Evolutionary conservation across 2,113 vertebrate genomes (phyloP).

Genomic region (Pangasianodon hypophthalmus): DNA sequence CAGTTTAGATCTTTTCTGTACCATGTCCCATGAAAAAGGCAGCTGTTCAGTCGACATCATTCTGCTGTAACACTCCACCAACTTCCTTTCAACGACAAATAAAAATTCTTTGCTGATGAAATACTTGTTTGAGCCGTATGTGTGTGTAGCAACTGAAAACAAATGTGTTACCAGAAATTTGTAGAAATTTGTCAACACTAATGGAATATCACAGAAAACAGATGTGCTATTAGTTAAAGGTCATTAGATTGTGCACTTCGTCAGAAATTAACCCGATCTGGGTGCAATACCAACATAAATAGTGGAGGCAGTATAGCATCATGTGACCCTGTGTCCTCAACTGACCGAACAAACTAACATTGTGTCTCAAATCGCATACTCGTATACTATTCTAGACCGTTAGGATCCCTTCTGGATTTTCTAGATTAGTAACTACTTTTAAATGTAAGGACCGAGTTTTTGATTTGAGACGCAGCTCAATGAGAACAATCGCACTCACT

Average conservation of each 20-base stretch:
- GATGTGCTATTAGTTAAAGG: neutral
- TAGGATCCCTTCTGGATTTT: too few species aligned
- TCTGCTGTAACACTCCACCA: constrained; percentile 80
- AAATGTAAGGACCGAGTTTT: too few species aligned
- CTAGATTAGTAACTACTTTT: too few species aligned
- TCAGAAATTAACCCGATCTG: neutral
- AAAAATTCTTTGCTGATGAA: constrained; percentile 75
- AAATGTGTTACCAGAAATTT: neutral
- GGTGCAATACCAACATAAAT: neutral
- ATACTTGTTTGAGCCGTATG: constrained; percentile 45
- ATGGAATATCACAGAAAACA: neutral
- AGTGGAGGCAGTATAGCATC: neutral
- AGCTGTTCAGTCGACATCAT: constrained; percentile 81
- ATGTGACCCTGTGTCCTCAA: too few species aligned
- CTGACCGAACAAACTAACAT: too few species aligned
- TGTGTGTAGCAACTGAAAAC: neutral
- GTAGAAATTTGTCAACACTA: neutral
- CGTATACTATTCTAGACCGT: too few species aligned
- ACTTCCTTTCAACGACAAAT: constrained; percentile 77
- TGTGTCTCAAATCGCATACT: too few species aligned
- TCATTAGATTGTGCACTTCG: neutral
- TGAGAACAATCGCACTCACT: too few species aligned
- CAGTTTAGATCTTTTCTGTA: constrained; percentile 76
- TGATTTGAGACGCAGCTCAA: too few species aligned
- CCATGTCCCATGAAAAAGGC: constrained; percentile 79